A percentile compares a stretch with the other conserved stretches of the same genome.
phyloP scores from a whole-genome alignment of 2,797 vertebrate species.

The Astyanax mexicanus region DNA sequence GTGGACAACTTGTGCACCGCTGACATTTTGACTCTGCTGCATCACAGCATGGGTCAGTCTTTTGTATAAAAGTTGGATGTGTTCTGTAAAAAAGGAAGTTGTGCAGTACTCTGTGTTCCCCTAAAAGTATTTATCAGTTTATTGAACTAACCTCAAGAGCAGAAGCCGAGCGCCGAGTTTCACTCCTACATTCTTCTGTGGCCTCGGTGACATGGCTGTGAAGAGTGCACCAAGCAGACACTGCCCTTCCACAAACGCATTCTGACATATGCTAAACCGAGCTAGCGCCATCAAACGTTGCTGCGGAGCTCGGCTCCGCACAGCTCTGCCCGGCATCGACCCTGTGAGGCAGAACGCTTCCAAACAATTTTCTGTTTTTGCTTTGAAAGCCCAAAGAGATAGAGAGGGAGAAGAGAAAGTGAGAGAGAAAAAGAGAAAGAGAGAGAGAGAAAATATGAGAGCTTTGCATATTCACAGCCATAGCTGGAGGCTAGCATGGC shows the following conservation, averaged over 20 bases:
- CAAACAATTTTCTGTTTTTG: slow-evolving; percentile 76
- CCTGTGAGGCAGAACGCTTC: slow-evolving; percentile 80
- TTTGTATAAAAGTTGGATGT: background rate
- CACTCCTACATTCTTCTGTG: slow-evolving; percentile 52
- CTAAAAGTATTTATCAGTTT: background rate
- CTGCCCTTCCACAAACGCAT: slow-evolving; percentile 53
- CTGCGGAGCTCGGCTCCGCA: slow-evolving; percentile 70
- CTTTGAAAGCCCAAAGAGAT: slow-evolving; percentile 67
- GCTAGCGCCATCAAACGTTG: slow-evolving; percentile 63
- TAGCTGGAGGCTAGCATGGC: slow-evolving; percentile 79
- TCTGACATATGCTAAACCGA: slow-evolving; percentile 74
- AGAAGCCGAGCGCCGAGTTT: slow-evolving; percentile 28
- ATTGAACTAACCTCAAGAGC: background rate
- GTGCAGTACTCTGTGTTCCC: background rate
- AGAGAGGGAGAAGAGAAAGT: slow-evolving; percentile 30
- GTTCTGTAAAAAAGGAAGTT: background rate
- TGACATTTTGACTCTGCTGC: background rate
- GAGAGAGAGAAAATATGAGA: slow-evolving; percentile 53
- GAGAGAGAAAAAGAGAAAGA: slow-evolving; percentile 28
- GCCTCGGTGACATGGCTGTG: slow-evolving; percentile 56
- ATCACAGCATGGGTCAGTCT: background rate
- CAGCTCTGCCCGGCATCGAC: slow-evolving; percentile 50
- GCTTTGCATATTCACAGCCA: slow-evolving; percentile 86
- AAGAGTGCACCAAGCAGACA: slow-evolving; percentile 57
- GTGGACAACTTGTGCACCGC: background rate